Evolutionary conservation across 2,113 vertebrate species (phyloP).

Genomic region (Ophthalmolycus amberensis): DNA sequence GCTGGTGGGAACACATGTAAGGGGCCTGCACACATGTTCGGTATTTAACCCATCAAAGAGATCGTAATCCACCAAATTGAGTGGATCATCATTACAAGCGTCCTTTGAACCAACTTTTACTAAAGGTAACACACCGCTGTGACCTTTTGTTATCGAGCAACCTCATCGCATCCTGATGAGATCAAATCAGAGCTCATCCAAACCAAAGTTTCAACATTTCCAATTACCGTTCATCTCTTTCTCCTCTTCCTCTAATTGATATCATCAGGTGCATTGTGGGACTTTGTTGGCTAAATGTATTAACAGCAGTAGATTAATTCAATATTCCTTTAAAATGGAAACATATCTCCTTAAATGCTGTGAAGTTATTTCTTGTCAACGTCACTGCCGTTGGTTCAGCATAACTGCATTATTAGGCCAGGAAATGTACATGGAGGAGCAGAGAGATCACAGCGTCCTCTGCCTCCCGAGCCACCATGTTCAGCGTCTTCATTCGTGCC

Average conservation of each 20-base stretch:
- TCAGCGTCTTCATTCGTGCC: not conserved
- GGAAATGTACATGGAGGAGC: constrained; percentile 13
- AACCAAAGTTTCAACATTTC: constrained; percentile 34
- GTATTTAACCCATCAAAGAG: constrained; percentile 71
- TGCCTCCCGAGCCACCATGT: constrained; percentile 1
- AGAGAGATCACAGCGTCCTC: not conserved
- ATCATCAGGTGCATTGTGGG: constrained; percentile 69
- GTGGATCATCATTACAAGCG: constrained; percentile 66
- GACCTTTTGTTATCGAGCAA: constrained; percentile 49
- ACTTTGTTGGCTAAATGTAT: constrained; percentile 55
- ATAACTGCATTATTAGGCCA: constrained; percentile 44
- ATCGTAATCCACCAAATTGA: constrained; percentile 60
- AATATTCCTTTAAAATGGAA: constrained; percentile 71
- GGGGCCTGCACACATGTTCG: constrained; percentile 65
- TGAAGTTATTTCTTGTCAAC: constrained; percentile 61
- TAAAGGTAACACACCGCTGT: constrained; percentile 52
- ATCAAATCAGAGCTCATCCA: constrained; percentile 45
- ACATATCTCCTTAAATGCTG: constrained; percentile 64
- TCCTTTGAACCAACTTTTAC: constrained; percentile 69
- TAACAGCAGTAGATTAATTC: constrained; percentile 74
- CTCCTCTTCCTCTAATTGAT: constrained; percentile 36
- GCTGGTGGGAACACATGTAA: constrained; percentile 62
- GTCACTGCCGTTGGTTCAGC: constrained; percentile 42
- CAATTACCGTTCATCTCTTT: constrained; percentile 54
- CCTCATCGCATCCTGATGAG: constrained; percentile 46